Base-by-base conservation (phyloP, 2,797 vertebrate genomes). In the Scolopax bukidnonensis region DNA sequence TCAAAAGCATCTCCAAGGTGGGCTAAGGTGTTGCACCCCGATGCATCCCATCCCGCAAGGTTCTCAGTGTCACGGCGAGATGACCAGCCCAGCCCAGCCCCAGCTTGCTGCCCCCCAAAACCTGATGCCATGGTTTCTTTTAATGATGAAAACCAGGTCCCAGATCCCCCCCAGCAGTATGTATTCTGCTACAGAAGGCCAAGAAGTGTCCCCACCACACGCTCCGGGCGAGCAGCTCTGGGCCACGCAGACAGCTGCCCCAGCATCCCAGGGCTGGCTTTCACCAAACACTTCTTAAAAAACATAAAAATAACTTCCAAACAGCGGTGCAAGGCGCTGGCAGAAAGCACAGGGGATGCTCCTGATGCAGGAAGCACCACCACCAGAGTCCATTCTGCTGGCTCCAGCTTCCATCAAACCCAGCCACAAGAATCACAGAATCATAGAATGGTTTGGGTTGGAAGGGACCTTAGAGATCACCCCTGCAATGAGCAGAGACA, bases 191-290 rank as follows among this genome's bases (percentile, higher is more conserved):
- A 4, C 9, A 64, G 53, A 77, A 60, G 1, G 3, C 0, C 3
- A 73, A 12, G 20, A 1, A 3, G 20, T 21, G 59, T 32, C 70
- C 33, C 12, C 63, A 51, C 6, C 0, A 0, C 40, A n/a, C 0
- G 1, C 38, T 56, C 4, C 0, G 7, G 36, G 38, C 0, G 0
- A 87, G 60, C 59, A 40, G 33, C 53, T 80, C 12, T 2, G 2
- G 65, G 56, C 16, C 1, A 2, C 30, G 3, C 9, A 25, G 12
- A 30, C 45, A 60, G 67, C n/a, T 51, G 64, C 24, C 16, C 48
- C 32, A 50, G 33, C 45, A 70, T 16, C 57, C 16, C 4, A 7
- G 0, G 1, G 30, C 11, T 38, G 59, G 24, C 19, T 65, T 84
- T 64, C 61, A 79, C 12, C 61, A 51, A 85, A 47, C 4, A 5